phyloP scores from a whole-genome alignment of 1,140 invertebrate species.

The Rhopalosiphum padi region DNA sequence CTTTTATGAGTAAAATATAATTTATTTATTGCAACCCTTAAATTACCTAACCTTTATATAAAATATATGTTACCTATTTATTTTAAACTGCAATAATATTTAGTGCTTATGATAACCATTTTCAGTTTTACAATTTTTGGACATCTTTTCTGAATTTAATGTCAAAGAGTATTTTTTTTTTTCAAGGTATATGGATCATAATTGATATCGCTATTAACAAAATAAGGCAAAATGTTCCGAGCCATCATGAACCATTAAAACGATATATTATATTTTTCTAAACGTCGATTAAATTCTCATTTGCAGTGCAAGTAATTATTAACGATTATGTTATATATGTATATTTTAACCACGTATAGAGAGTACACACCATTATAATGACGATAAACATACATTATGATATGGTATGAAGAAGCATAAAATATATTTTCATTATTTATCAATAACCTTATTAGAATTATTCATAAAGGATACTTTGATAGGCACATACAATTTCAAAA shows the following conservation, averaged over 20 bases:
- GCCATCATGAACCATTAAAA: constrained; percentile 1
- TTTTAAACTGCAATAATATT: background rate
- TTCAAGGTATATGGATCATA: background rate
- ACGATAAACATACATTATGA: background rate
- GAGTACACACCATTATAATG: background rate
- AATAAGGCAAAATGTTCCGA: background rate
- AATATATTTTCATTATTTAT: background rate
- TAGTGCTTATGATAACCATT: background rate
- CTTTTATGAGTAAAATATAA: background rate
- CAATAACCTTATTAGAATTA: background rate
- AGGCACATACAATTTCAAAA: background rate
- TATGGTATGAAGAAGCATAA: background rate
- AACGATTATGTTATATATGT: background rate
- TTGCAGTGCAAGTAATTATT: background rate
- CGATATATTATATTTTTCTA: background rate
- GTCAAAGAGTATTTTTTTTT: background rate
- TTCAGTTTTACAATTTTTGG: background rate
- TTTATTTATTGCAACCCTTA: too few relatives aligned
- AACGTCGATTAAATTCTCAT: constrained; percentile 7
- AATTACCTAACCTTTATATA: background rate
- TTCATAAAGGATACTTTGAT: background rate
- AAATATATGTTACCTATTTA: background rate
- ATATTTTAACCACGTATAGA: background rate
- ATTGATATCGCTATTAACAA: background rate
- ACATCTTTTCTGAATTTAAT: background rate